Base-by-base conservation (phyloP, 1,140 invertebrate genomes). In the Dolichoris vasculosae region DNA sequence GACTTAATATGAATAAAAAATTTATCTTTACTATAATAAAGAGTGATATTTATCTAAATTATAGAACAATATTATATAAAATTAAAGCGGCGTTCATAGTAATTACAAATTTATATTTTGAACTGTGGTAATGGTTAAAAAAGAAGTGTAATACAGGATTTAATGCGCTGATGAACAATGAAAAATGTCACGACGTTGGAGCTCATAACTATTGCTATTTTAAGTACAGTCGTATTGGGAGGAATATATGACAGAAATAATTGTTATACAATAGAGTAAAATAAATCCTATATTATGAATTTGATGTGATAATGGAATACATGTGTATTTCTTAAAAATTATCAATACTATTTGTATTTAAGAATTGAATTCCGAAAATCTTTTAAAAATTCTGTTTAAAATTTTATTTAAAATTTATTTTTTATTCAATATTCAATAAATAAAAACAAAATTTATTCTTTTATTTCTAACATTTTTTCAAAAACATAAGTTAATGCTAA, bases 241-340 rank as follows among this genome's bases (percentile, higher is more conserved):
- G 75, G 76, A 78, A 46, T 84, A 55, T 69, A 84, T 35, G 75
- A 46, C 63, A n/a, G n/a, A n/a, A n/a, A n/a, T 78, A 78, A 84
- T 84, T 84, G 43, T 84, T 78, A 59, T 84, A 78, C 59, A 84
- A 78, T 84, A 8, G 46, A 84, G 26, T 84, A 23, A 8, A 82
- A n/a, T 48, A 40, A 76, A 64, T 76, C 35, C 48, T 46, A 20
- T 59, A 69, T 77, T 59, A 77, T 48, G n/a, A 11, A 67, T 3
- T 67, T 2, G 35, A 35, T 20, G 23, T 7, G 59, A 26, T 78
- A 13, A 78, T 78, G 17, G 2, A 30, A 78, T 59, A 30, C 32
- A 35, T 35, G 26, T 55, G 26, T 55, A 2, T 3, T 46, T 38
- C 30, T 15, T 26, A 64, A 80, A 40, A 80, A 3, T 80, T n/a